A percentile compares a stretch with the other conserved stretches of the same genome.
Conservation (phyloP, 2,797 vertebrate species). For the Agapornis canus region DNA sequence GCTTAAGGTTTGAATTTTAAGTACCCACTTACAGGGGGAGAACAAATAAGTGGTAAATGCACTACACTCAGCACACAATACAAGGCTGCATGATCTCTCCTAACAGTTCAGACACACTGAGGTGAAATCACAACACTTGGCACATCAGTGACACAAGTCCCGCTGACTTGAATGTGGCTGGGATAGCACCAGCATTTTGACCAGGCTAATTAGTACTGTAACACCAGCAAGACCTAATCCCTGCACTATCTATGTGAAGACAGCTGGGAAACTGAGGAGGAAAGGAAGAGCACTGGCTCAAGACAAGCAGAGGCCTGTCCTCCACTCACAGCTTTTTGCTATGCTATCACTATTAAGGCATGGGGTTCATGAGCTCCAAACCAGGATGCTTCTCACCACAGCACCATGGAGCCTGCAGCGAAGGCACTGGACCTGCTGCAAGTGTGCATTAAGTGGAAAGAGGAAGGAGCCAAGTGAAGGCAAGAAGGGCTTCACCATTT, state of each 20-base stretch:
- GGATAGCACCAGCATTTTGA: neutral
- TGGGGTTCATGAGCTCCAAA: accelerated
- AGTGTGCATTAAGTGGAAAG: accelerated
- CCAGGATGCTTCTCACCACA: accelerated
- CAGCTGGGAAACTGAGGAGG: neutral
- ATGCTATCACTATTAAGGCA: neutral
- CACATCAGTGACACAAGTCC: neutral
- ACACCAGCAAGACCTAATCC: neutral
- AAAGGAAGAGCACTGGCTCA: neutral
- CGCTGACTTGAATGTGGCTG: neutral
- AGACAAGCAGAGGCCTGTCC: neutral
- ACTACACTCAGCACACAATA: neutral
- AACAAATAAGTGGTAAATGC: neutral
- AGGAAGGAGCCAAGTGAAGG: neutral
- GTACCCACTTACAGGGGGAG: neutral
- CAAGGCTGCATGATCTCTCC: neutral
- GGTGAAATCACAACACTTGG: neutral
- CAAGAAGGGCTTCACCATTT: accelerated
- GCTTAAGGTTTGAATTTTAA: neutral
- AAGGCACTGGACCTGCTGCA: neutral
- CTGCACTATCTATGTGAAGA: neutral
- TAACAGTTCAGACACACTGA: accelerated
- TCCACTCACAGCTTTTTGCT: neutral
- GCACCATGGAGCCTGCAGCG: neutral
- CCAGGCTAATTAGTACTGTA: neutral